phyloP scores from a whole-genome alignment of 2,113 vertebrate species.

The Cacatua alba region DNA sequence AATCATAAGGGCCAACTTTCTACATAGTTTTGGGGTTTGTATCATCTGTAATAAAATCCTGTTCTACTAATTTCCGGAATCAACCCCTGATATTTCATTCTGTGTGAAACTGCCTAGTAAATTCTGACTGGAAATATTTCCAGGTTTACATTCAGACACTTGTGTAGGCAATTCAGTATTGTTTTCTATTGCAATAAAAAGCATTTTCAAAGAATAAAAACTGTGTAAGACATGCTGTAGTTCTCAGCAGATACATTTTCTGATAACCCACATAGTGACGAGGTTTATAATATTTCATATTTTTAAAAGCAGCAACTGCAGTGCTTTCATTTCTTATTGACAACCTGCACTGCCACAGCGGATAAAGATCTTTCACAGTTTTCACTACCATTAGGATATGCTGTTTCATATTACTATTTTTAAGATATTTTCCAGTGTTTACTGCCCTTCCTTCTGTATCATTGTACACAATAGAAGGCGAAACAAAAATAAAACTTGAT shows the following conservation, averaged over 20 bases:
- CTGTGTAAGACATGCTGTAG: not conserved
- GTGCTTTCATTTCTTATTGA: not conserved
- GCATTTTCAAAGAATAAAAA: not conserved
- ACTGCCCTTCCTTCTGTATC: not conserved
- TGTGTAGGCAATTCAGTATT: not conserved
- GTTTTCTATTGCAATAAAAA: not conserved
- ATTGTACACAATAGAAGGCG: not conserved
- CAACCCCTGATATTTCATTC: not conserved
- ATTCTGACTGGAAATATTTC: not conserved
- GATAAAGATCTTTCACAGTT: constrained; percentile 16
- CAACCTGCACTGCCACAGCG: not conserved
- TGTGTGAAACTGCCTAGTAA: not conserved
- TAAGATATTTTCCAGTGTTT: not conserved
- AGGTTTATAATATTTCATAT: not conserved
- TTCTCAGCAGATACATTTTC: not conserved
- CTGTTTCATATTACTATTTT: constrained; percentile 9
- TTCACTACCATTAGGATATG: not conserved
- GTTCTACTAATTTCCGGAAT: not conserved
- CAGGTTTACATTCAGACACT: not conserved
- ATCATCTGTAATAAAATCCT: not conserved
- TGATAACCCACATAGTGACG: not conserved
- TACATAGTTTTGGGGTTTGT: not conserved
- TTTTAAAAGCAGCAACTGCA: not conserved
- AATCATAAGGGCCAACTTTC: not conserved
- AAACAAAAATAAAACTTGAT: constrained; percentile 14